Base-by-base conservation (phyloP, 2,888 invertebrate genomes). In the Protophormia terraenovae region DNA sequence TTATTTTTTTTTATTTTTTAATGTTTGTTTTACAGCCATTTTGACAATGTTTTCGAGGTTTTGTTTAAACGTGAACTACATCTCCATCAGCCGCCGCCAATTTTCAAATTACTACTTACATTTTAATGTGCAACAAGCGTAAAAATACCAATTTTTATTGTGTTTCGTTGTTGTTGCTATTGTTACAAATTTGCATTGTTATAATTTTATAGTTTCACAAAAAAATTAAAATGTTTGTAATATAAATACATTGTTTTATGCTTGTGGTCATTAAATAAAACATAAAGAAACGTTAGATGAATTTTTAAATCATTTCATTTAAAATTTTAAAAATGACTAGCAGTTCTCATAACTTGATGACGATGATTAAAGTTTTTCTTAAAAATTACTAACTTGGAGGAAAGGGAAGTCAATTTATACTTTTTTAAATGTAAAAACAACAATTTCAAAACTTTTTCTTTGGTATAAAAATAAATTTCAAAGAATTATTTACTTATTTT, bases 61-160 rank as follows among this genome's bases (percentile, higher is more conserved):
- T 60, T 6, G 47, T n/a, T n/a, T n/a, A n/a, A n/a, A 53, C 41
- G 22, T 58, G 72, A 64, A 38, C 76, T 35, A 76, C 41, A 71
- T 82, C 62, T 41, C 47, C 58, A 41, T 41, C 55, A 55, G 22
- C 62, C 14, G 16, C 14, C 47, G 60, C 22, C 38, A 73, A 73
- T 73, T 73, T 73, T 69, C 50, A 67, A 78, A 83, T 83, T 78
- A 78, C 22, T 16, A 38, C 53, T 62, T 32, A 47, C 67, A 79
- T 78, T 79, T 75, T 69, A 62, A 73, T 83, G 83, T 83, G 67
- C 83, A 78, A 53, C 73, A 50, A 78, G 78, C 73, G 83, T 83
- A 73, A 83, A 83, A 83, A 78, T 38, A 77, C 55, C 58, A 66
- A 67, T 73, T 83, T 77, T 72, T 71, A 38, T 81, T 3, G 22